A percentile compares a stretch with the other conserved stretches of the same genome.
Conservation (phyloP, 2,888 invertebrate species). For the Meghimatium bilineatum region DNA sequence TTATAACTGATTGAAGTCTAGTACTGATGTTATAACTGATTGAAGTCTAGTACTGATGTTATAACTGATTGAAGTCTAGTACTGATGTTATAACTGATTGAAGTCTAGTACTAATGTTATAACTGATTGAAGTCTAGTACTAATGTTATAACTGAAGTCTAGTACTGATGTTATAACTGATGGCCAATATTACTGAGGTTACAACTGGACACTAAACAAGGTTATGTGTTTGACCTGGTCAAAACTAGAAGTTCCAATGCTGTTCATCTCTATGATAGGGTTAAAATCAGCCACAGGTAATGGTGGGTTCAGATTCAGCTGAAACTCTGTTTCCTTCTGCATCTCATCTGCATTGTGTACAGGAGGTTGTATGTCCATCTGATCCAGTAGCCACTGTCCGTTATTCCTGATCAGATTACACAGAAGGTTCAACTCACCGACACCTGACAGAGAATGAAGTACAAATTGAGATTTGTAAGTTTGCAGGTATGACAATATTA, state of each 20-base stretch:
- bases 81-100: too few species aligned
- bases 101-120: too few species aligned
- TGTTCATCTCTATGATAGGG: slow-evolving; percentile 63
- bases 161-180: too few species aligned
- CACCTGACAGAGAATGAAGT: slow-evolving; percentile 54
- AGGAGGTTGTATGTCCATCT: slow-evolving; percentile 68
- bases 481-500: too few species aligned
- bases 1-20: too few species aligned
- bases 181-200: too few species aligned
- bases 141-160: too few species aligned
- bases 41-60: too few species aligned
- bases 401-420: slow-evolving; percentile 70
- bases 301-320: slow-evolving; percentile 45
- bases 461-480: not conserved
- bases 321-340: slow-evolving; percentile 49
- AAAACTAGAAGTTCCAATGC: slow-evolving; percentile 65
- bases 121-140: too few species aligned
- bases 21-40: too few species aligned
- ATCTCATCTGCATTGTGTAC: slow-evolving; percentile 44
- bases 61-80: too few species aligned
- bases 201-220: too few species aligned
- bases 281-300: slow-evolving; percentile 55
- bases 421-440: slow-evolving; percentile 57
- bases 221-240: slow-evolving; percentile 69
- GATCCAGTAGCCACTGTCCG: slow-evolving; percentile 68